phyloP scores from a whole-genome alignment of 2,797 vertebrate genomes.

The Xenopus petersii region DNA sequence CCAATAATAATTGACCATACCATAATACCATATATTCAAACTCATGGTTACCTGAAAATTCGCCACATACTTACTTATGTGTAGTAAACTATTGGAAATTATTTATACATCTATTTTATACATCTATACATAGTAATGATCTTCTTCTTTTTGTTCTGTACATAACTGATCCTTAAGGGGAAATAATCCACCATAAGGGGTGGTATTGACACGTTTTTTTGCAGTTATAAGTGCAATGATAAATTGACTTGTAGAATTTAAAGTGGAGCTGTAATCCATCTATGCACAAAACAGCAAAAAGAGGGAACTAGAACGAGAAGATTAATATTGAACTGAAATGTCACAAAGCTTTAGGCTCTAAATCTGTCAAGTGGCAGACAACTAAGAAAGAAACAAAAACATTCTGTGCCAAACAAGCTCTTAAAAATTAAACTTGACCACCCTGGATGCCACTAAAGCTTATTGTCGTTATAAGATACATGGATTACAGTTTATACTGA shows the following conservation, averaged over 20 bases:
- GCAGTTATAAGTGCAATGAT: neutral
- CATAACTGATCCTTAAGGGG: constrained; percentile 8
- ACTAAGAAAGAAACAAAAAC: constrained; percentile 7
- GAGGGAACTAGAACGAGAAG: constrained; percentile 22
- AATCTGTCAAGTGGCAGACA: constrained; percentile 40
- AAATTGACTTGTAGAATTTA: constrained; percentile 25
- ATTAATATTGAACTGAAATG: constrained; percentile 43
- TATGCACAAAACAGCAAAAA: constrained; percentile 22
- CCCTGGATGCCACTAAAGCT: constrained; percentile 9
- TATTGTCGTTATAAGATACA: constrained; percentile 29
- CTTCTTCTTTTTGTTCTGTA: neutral
- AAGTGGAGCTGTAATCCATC: constrained; percentile 16
- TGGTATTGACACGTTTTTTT: neutral
- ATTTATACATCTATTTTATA: constrained; percentile 2
- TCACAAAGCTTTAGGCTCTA: constrained; percentile 44
- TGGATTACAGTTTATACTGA: too few relatives aligned
- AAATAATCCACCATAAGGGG: neutral
- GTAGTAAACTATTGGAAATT: constrained; percentile 28
- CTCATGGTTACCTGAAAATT: neutral
- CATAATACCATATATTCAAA: too few relatives aligned
- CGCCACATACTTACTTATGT: constrained; percentile 9
- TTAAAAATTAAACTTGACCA: constrained; percentile 14
- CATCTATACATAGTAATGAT: constrained; percentile 10
- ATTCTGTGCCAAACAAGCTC: constrained; percentile 23
- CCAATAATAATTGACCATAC: too few relatives aligned